Evolutionary conservation across 1,140 invertebrate species (phyloP), one percentile per base, ranked within the genome.

Genomic region (Bombus confusus): DNA sequence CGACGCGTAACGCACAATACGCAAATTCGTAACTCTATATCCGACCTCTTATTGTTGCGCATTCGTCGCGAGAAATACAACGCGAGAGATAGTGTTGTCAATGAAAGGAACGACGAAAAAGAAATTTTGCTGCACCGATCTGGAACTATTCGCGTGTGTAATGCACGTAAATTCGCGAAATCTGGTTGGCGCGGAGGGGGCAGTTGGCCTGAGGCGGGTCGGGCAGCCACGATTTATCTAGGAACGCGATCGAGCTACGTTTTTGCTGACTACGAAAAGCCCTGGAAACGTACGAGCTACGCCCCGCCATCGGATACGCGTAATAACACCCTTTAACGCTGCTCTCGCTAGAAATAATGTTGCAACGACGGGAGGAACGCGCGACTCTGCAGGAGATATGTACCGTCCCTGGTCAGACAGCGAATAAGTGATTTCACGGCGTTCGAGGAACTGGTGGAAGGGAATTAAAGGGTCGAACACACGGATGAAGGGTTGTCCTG

Each of bases 281-380:
- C 74, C 74, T 80, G 85, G 80, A 91, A 90, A 87, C 76, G 77
- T 81, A 76, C 85, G 81, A 71, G 78, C 64, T 79, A 31, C 81
- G 87, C 82, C 87, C 85, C 84, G 72, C 73, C 84, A 59, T 89
- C 91, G 85, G 90, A 90, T 89, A 88, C 90, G 88, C 90, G 88
- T 92, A 93, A 93, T 93, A 92, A 92, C 91, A 93, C 88, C 91
- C 92, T 93, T 93, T 91, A 92, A 90, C 87, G 88, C 84, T 78
- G 66, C 68, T 57, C 80, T 62, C 59, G 82, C 88, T 87, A 75
- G 74, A 66, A 87, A 90, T 87, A 89, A 88, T 79, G 77, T 86
- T 81, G 85, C 85, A 84, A 89, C 75, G 79, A 88, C 85, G 59
- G 34, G 37, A 59, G 41, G 71, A 68, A 64, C 80, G 43, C 68